Conservation (phyloP, 2,888 invertebrate species). For the Drosophila meridiana region DNA sequence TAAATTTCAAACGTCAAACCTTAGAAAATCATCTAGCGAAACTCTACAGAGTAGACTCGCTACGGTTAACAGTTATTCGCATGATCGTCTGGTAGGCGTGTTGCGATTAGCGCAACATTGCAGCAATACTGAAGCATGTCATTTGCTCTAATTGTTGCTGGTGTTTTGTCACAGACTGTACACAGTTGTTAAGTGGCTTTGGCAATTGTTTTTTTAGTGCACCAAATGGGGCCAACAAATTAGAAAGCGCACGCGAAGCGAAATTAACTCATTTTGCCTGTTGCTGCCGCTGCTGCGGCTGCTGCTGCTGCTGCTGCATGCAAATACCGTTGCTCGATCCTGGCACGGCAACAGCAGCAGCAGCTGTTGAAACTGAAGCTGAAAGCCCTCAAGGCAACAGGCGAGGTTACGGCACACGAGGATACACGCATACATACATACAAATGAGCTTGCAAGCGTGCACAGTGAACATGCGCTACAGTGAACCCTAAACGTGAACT, state of each 20-base stretch:
- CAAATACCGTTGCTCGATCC: conserved; percentile 12
- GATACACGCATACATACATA: conserved; percentile 4
- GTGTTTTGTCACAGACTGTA: conserved; percentile 7
- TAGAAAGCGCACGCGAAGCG: conserved; percentile 29
- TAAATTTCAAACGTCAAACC: background rate
- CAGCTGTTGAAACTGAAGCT: conserved; percentile 16
- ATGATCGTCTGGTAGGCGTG: conserved; percentile 4
- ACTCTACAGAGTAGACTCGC: background rate
- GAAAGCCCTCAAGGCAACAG: conserved; percentile 45
- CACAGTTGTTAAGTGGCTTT: conserved; percentile 34
- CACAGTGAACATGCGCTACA: conserved; percentile 13
- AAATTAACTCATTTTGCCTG: conserved; percentile 22
- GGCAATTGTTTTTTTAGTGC: conserved; percentile 28
- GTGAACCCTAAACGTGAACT: background rate
- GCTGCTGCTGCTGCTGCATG: conserved; percentile 12
- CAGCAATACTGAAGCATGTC: conserved; percentile 18
- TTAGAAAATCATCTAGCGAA: background rate
- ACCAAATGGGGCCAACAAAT: conserved; percentile 31
- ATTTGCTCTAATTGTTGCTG: background rate
- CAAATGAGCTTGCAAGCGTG: background rate
- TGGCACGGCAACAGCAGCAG: background rate
- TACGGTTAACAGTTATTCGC: no score
- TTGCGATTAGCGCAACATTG: background rate
- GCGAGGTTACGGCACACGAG: conserved; percentile 23
- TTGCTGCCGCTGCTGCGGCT: conserved; percentile 10